Evolutionary conservation across 2,888 invertebrate species (phyloP).

Genomic region (Oegoconia quadripuncta): DNA sequence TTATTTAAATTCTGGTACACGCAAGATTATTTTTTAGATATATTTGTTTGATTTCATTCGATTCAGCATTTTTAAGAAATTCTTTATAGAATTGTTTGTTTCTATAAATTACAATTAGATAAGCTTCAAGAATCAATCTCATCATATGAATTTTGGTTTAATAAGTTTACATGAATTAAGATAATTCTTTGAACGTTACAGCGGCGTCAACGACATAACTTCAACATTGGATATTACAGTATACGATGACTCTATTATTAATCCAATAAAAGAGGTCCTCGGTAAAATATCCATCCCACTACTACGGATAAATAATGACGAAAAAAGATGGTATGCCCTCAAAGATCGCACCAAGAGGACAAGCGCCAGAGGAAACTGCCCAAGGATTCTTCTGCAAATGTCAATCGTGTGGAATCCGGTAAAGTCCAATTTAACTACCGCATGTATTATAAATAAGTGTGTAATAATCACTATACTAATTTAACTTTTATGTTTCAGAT

Average conservation of each 20-base stretch:
- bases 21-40: no score
- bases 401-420: constrained; percentile 70
- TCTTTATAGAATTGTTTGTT: no score
- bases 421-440: constrained; percentile 20
- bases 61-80: no score
- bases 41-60: no score
- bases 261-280: constrained; percentile 46
- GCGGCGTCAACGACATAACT: constrained; percentile 60
- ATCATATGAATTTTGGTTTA: no score
- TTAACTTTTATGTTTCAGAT: constrained; percentile 38
- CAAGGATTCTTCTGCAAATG: constrained; percentile 64
- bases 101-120: no score
- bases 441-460: constrained; percentile 59
- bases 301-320: constrained; percentile 58
- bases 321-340: constrained; percentile 66
- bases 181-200: constrained; percentile 30
- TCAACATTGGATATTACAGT: constrained; percentile 62
- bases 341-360: constrained; percentile 55
- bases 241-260: constrained; percentile 58
- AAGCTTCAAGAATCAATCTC: no score
- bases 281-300: constrained; percentile 64
- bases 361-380: constrained; percentile 57
- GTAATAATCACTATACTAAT: neutral
- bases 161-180: neutral
- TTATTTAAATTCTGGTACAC: no score